Evolutionary conservation across 2,113 vertebrate species (phyloP).

Genomic region (Proterorhinus semilunaris): DNA sequence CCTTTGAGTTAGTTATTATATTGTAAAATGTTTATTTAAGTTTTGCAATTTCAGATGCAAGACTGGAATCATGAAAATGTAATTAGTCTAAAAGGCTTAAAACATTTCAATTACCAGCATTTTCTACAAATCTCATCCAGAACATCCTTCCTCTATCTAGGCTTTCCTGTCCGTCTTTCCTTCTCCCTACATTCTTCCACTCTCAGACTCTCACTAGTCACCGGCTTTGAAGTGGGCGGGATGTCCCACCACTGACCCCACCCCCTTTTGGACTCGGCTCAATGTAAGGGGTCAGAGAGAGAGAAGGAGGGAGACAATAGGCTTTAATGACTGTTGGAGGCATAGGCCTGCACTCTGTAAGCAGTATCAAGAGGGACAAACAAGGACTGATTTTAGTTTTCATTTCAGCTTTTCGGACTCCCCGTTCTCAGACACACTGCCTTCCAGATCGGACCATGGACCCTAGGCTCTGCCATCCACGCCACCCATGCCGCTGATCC

Average conservation of each 20-base stretch:
- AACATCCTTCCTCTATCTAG: constrained; percentile 44
- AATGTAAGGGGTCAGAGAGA: constrained; percentile 44
- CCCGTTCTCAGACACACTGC: constrained; percentile 24
- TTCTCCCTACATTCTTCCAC: constrained; percentile 39
- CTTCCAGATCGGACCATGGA: constrained; percentile 54
- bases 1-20: no score
- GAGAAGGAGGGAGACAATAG: constrained; percentile 68
- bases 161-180: constrained; percentile 48
- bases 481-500: constrained; percentile 45
- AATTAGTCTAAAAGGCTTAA: background rate
- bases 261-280: constrained; percentile 46
- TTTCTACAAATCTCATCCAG: constrained; percentile 40
- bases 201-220: constrained; percentile 22
- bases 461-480: constrained; percentile 19
- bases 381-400: constrained; percentile 24
- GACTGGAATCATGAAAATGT: background rate
- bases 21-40: no score
- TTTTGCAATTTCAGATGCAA: no score
- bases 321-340: constrained; percentile 72
- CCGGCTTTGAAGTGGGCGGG: constrained; percentile 30
- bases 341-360: constrained; percentile 39
- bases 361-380: constrained; percentile 4
- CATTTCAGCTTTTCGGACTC: background rate
- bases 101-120: constrained; percentile 27
- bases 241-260: constrained; percentile 29